Base-by-base conservation (phyloP, 2,113 vertebrate species). In the Axis porcinus region DNA sequence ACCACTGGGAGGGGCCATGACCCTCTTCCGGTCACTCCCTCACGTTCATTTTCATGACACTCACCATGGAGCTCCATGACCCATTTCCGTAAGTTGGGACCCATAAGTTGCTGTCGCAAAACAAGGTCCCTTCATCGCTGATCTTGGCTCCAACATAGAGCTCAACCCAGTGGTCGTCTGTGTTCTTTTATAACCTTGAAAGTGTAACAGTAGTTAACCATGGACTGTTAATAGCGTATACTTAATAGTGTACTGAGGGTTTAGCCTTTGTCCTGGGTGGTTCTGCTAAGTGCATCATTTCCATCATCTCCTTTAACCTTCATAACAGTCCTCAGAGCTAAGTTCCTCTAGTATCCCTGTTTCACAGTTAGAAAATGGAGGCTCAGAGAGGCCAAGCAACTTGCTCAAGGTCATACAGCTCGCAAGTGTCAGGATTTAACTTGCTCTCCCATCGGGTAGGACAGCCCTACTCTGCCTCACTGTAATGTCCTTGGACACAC, bases 1-100 rank as follows among this genome's bases (percentile, higher is more conserved):
- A 14, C 19, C 27, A 2, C 6, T 6, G 1, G 3, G 17, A 60
- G 33, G 28, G 36, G 52, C 27, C 0, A 0, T 57, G 84, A 74
- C 45, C n/a, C 8, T 6, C 15, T 89, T 74, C 60, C 64, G 36
- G 2, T 76, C 30, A 76, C 36, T 91, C 55, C 15, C 45, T 60
- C 33, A 12, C 6, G 5, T 86, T 85, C 82, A 47, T 54, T 76
- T 90, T 67, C 70, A 64, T 9, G 47, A 36, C 54, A 47, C 40
- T 27, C n/a, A 36, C 57, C 9, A 1, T 0, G 6, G 82, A 40
- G 55, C 64, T 74, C 70, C 67, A 0, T 23, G 85, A 57, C 84
- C 70, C 36, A 74, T 79, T 84, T 74, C 19, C 2, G 52, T 54
- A 54, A 54, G 16, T 1, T 54, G 52, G 16, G 52, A 54, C 52